These are phyloP conservation scores for Sclerodermus sp. DNA, from an alignment of 2,888 invertebrate species.

Conservation along the genomic window DNA sequence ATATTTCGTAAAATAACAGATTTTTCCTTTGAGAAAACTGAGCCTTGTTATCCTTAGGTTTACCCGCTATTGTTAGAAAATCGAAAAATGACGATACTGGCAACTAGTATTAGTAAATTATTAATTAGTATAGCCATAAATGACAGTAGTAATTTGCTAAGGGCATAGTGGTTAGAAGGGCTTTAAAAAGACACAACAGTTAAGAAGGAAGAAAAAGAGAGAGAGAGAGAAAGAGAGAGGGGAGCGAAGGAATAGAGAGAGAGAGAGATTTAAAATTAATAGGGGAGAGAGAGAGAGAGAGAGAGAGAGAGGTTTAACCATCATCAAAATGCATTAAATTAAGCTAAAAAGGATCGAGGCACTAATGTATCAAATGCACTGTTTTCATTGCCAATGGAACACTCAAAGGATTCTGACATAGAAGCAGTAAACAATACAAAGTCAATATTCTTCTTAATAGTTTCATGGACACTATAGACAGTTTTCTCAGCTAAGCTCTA, in stretches of 20 bases:
- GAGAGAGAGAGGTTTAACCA: conserved; percentile 15
- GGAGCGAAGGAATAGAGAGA: conserved; percentile 16
- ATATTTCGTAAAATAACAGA: too few relatives aligned
- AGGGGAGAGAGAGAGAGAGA: conserved; percentile 15
- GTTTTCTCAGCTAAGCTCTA: not conserved
- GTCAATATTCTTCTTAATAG: not conserved
- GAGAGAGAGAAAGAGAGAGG: conserved; percentile 10
- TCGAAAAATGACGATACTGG: conserved; percentile 1
- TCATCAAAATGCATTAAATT: conserved; percentile 30
- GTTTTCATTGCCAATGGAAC: conserved; percentile 35
- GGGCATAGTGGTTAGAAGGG: not conserved
- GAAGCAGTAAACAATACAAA: conserved; percentile 31
- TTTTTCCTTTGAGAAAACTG: too few relatives aligned
- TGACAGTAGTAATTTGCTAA: too few relatives aligned
- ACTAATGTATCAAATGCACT: conserved; percentile 42
- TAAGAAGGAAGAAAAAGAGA: conserved; percentile 18
- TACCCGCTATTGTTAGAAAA: not conserved
- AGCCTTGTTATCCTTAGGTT: not conserved
- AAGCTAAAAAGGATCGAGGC: conserved; percentile 25
- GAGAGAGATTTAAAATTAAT: conserved; percentile 10
- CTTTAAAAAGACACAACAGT: conserved; percentile 12
- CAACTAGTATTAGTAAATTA: not conserved
- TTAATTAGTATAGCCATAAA: not conserved
- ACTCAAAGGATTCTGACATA: conserved; percentile 31
- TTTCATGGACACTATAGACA: not conserved